Evolutionary conservation across 2,113 vertebrate species (phyloP).

Genomic region (Lynx canadensis): DNA sequence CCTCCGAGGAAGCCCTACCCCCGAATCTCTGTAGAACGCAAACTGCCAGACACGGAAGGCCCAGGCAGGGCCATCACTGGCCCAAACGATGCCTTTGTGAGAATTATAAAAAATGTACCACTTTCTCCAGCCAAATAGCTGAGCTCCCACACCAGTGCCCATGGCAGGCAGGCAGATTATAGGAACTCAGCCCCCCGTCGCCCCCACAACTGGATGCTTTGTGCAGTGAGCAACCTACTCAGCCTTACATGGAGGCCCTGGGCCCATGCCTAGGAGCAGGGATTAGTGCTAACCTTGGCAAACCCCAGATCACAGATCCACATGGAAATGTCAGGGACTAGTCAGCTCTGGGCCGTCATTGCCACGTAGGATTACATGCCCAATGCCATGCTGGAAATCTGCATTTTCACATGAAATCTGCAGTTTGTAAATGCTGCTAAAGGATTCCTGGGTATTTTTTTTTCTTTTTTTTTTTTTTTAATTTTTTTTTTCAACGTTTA

Average conservation of each 20-base stretch:
- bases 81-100: neutral
- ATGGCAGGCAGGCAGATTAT: rapidly evolving
- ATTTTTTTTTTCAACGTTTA: no score
- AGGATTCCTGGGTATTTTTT: neutral
- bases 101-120: neutral
- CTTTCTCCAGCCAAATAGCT: neutral
- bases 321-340: neutral
- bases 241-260: neutral
- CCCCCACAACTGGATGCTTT: neutral
- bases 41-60: neutral
- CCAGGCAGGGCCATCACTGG: neutral
- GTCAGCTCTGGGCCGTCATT: neutral
- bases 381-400: neutral
- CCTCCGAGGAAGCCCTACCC: neutral
- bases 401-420: neutral
- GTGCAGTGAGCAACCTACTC: neutral
- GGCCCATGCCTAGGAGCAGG: neutral
- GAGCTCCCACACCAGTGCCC: neutral
- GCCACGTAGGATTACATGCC: neutral
- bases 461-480: neutral
- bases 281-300: neutral
- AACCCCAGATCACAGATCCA: neutral
- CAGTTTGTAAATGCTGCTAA: slow-evolving; percentile 10
- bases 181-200: neutral
- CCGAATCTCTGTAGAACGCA: neutral